phyloP scores from a whole-genome alignment of 2,113 vertebrate genomes.

The Odocoileus hemionus region DNA sequence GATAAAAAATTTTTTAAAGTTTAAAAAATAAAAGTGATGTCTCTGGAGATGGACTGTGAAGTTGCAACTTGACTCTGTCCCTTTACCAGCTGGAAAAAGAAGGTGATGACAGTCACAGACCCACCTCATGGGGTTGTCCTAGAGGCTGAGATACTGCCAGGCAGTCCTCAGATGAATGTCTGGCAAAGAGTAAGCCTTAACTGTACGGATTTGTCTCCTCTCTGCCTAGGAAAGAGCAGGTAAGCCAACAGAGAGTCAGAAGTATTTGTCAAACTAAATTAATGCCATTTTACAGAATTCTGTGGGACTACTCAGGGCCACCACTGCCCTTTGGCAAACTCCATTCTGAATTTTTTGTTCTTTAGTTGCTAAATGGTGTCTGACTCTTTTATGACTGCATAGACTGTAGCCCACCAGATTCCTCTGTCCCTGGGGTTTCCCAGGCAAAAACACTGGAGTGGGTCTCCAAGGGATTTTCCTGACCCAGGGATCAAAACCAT shows the following conservation, averaged over 20 bases:
- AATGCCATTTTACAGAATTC: background rate
- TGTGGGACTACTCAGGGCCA: background rate
- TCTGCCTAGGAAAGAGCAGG: background rate
- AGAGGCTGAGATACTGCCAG: background rate
- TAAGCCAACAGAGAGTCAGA: background rate
- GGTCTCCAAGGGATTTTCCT: background rate
- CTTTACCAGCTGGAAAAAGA: background rate
- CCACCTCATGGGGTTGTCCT: fast-evolving
- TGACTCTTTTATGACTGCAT: background rate
- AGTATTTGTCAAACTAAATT: background rate
- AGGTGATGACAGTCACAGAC: background rate
- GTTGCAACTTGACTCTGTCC: background rate
- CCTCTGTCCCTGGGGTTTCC: background rate
- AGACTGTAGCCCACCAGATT: background rate
- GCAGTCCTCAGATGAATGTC: background rate
- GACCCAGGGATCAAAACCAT: background rate
- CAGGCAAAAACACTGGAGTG: background rate
- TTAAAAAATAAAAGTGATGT: background rate
- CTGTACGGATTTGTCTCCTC: background rate
- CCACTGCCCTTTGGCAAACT: background rate
- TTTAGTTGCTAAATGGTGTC: background rate
- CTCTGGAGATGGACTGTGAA: background rate
- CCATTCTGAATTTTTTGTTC: background rate
- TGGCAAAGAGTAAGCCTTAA: background rate
- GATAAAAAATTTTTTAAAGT: background rate